Base-by-base conservation (phyloP, 2,888 invertebrate species). In the Cataglyphis albicans region DNA sequence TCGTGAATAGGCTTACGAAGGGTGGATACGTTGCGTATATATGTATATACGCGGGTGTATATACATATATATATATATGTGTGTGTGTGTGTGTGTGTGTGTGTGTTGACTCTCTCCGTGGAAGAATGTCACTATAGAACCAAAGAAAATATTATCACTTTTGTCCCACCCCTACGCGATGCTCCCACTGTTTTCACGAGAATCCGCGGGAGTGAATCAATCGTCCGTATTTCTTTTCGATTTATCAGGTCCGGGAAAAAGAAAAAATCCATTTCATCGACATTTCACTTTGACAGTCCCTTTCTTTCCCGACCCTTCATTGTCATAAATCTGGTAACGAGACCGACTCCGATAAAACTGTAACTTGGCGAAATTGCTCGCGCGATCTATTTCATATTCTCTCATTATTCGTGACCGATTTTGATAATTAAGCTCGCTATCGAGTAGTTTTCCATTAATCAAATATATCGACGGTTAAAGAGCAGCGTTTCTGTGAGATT, bases 101-200 rank as follows among this genome's bases (percentile, higher is more conserved):
- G 68, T 32, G 25, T 25, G 82, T 52, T 41, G 57, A 61, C 67
- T 44, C 65, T 48, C 68, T 44, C 25, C 25, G 78, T 80, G 70
- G 59, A 72, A 41, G 59, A 72, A 65, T 48, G 67, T 59, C 76
- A 59, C 67, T 59, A 41, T 67, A 15, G 81, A 35, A 80, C 72
- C 64, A 73, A 84, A 59, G 86, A 86, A 87, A 87, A 87, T 87
- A 87, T 86, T 87, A 87, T 87, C 87, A 74, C 81, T 84, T 74
- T 84, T 64, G 75, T 84, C 75, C 72, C 61, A 83, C 70, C 81
- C 78, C 29, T 12, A 7, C 52, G n/a, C 29, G 59, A 52, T 41
- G 15, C 29, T 55, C 82, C 55, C 82, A 44, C 48, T 83, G 78
- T 80, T 80, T 80, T 72, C 74, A 80, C 82, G 61, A 59, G 70